phyloP scores from a whole-genome alignment of 2,113 vertebrate genomes.

The Larimichthys polyactis region DNA sequence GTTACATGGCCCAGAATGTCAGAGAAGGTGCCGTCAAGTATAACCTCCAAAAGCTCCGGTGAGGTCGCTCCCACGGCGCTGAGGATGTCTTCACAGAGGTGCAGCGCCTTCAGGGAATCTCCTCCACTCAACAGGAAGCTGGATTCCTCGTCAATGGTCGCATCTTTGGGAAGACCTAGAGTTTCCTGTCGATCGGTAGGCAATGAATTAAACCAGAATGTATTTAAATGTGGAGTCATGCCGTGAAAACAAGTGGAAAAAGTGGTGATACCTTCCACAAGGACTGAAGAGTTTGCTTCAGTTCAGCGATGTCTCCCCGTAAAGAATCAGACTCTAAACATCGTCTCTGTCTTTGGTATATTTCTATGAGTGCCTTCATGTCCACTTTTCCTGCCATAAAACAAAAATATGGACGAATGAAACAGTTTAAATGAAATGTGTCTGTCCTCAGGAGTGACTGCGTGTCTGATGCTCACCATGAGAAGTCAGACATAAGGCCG shows the following conservation, averaged over 20 bases:
- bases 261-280: slow-evolving; percentile 91
- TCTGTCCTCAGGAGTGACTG: background rate
- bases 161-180: slow-evolving; percentile 83
- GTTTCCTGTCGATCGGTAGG: slow-evolving; percentile 78
- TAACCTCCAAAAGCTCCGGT: slow-evolving; percentile 88
- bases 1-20: slow-evolving; percentile 85
- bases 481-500: slow-evolving; percentile 86
- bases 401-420: background rate
- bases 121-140: slow-evolving; percentile 91
- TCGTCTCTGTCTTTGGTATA: slow-evolving; percentile 84
- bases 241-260: background rate
- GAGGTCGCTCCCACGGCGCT: slow-evolving; percentile 79
- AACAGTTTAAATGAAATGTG: too few species aligned
- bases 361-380: slow-evolving; percentile 84
- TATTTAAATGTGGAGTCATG: background rate
- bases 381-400: slow-evolving; percentile 90
- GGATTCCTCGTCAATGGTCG: slow-evolving; percentile 80
- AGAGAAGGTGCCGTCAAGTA: slow-evolving; percentile 87
- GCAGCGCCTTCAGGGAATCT: slow-evolving; percentile 91
- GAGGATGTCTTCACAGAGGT: slow-evolving; percentile 87
- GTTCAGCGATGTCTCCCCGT: slow-evolving; percentile 73
- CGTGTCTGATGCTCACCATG: slow-evolving; percentile 85
- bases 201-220: background rate
- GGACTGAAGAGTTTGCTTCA: slow-evolving; percentile 86
- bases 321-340: slow-evolving; percentile 65